A percentile compares a stretch with the other conserved stretches of the same genome.
Evolutionary conservation across 2,888 invertebrate species (phyloP).

Genomic region (Eudasyphora cyanicolor): DNA sequence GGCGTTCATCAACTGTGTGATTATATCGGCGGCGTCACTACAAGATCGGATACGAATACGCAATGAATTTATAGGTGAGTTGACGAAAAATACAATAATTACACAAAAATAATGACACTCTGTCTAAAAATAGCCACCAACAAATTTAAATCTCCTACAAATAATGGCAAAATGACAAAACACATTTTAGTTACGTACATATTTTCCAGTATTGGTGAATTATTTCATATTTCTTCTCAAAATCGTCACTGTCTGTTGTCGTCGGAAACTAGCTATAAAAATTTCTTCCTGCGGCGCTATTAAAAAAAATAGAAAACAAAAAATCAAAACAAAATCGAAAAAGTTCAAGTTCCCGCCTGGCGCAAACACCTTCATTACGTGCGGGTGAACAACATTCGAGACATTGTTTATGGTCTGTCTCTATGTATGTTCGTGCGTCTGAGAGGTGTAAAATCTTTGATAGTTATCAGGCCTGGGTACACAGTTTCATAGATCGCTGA

Average conservation of each 20-base stretch:
- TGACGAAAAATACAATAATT: background rate
- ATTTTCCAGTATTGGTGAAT: background rate
- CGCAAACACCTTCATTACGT: slow-evolving; percentile 50
- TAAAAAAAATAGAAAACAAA: background rate
- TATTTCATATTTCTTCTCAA: background rate
- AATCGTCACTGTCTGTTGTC: too few relatives aligned
- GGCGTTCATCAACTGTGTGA: slow-evolving; percentile 97
- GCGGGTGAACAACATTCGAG: slow-evolving; percentile 55
- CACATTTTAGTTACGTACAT: slow-evolving; percentile 3
- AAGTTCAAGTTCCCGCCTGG: background rate
- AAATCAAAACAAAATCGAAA: background rate
- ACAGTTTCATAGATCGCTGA: slow-evolving; percentile 27
- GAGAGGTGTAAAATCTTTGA: slow-evolving; percentile 30
- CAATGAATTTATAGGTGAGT: slow-evolving; percentile 96
- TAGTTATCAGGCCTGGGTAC: slow-evolving; percentile 41
- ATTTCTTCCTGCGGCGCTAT: background rate
- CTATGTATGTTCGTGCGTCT: background rate
- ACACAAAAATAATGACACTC: background rate
- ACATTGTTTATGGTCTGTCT: background rate
- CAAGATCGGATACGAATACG: slow-evolving; percentile 93
- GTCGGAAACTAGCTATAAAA: background rate
- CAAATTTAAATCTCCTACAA: background rate
- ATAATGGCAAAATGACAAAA: background rate
- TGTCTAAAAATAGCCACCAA: background rate
- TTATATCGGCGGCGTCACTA: slow-evolving; percentile 92